These are phyloP conservation scores for Tupaia chinensis DNA, from an alignment of 2,113 vertebrate genomes.

Conservation along the genomic window DNA sequence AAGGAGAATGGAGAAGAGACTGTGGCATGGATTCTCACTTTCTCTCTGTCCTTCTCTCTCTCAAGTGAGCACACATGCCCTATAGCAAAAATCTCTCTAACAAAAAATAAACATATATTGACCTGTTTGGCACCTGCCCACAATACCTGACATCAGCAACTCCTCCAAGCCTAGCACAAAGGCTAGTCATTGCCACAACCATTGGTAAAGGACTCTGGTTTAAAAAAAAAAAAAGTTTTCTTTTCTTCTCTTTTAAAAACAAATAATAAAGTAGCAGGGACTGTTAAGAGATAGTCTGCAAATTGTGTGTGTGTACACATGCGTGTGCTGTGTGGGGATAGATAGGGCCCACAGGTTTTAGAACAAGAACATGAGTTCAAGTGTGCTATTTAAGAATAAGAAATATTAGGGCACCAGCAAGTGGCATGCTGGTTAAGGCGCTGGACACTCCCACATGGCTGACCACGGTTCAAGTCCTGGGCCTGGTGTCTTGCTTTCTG, in stretches of 20 bases:
- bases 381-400: not conserved
- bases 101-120: too few relatives aligned
- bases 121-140: fast-evolving
- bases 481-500: too few relatives aligned
- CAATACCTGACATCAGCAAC: not conserved
- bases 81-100: too few relatives aligned
- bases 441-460: too few relatives aligned
- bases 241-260: not conserved
- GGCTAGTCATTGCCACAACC: fast-evolving
- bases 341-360: fast-evolving
- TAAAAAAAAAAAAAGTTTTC: fast-evolving
- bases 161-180: fast-evolving
- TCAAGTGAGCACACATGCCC: too few relatives aligned
- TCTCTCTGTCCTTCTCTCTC: too few relatives aligned
- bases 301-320: fast-evolving
- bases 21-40: too few relatives aligned
- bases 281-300: fast-evolving
- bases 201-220: not conserved
- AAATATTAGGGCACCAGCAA: too few relatives aligned
- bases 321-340: too few relatives aligned
- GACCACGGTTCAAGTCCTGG: too few relatives aligned
- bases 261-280: not conserved
- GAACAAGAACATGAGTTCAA: not conserved
- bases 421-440: too few relatives aligned
- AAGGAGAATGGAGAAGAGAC: too few relatives aligned